Base-by-base conservation (phyloP, 2,113 vertebrate genomes). In the Accipiter cooperii region DNA sequence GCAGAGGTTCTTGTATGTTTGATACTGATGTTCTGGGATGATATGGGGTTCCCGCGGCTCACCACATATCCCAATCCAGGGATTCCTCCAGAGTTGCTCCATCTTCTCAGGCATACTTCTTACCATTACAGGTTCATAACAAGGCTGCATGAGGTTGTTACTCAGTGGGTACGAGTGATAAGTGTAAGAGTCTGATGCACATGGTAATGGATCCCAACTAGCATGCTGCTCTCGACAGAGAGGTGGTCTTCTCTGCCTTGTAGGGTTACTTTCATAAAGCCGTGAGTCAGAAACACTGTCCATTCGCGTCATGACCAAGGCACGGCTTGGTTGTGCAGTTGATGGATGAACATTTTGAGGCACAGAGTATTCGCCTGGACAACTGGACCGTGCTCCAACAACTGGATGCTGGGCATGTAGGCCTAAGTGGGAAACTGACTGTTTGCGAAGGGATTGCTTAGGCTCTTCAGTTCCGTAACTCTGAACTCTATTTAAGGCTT, bases 101-200 rank as follows among this genome's bases (percentile, higher is more conserved):
- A 99, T 99, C 98, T 99, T 99, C 95, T 99, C 99, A 34, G 99
- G 99, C 99, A 99, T 98, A 84, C 99, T 99, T 83, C 99, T 98
- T 36, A 99, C 99, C 99, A 99, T 99, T 61, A 99, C 99, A 61
- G 99, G 98, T 79, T 99, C 99, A 2, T 99, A 99, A 92, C 99
- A 99, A 1, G 99, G 99, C 88, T 99, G 98, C 99, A 99, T 99
- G 96, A 99, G 98, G 97, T 95, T 99, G 98, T 98, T 99, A 76
- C 98, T 99, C 94, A 99, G 75, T 10, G 99, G 99, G 57, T 99
- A 99, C 1, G 99, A 99, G 93, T 99, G 99, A 54, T 99, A 99
- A 28, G 98, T 95, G 34, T 99, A 99, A 13, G 99, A 98, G 78
- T 99, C 99, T 1, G 98, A 98, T 5, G 98, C 97, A 73, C 99